phyloP scores from a whole-genome alignment of 2,113 vertebrate species.

The Tamias sibiricus region DNA sequence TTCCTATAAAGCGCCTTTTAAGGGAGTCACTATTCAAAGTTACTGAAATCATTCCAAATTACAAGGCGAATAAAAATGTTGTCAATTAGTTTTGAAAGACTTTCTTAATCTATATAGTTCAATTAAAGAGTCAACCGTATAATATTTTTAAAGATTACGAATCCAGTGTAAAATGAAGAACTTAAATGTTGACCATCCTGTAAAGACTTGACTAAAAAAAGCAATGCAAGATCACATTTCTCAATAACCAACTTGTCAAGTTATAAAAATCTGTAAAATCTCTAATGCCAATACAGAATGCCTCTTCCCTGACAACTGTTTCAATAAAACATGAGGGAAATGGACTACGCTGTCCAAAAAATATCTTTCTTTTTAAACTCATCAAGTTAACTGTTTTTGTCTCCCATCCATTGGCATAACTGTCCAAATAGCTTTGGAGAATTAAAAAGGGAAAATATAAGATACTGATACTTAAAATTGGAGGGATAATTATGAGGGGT shows the following conservation, averaged over 20 bases:
- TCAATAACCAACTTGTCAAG: conserved; percentile 10
- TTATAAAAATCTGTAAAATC: background rate
- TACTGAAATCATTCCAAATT: conserved; percentile 43
- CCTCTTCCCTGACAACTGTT: conserved; percentile 37
- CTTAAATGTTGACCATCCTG: background rate
- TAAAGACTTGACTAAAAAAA: conserved; percentile 23
- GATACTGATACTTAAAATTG: background rate
- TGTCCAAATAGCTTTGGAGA: background rate
- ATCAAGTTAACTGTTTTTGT: background rate
- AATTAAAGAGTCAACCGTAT: background rate
- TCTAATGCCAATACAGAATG: background rate
- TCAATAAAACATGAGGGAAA: conserved; percentile 35
- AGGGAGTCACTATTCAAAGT: conserved; percentile 28
- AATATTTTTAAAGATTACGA: conserved; percentile 47
- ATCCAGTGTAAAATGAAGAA: conserved; percentile 24
- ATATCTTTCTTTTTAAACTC: background rate
- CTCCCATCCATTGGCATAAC: background rate
- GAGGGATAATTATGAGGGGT: background rate
- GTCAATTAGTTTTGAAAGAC: conserved; percentile 38
- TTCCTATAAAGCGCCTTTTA: background rate
- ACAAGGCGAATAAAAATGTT: conserved; percentile 52
- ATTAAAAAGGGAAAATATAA: background rate
- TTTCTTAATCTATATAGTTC: conserved; percentile 6
- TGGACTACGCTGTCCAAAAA: background rate
- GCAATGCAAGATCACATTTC: background rate